Evolutionary conservation across 1,140 invertebrate species (phyloP), one percentile per base, ranked within the genome.

Genomic region (Macrocentrus cingulum): DNA sequence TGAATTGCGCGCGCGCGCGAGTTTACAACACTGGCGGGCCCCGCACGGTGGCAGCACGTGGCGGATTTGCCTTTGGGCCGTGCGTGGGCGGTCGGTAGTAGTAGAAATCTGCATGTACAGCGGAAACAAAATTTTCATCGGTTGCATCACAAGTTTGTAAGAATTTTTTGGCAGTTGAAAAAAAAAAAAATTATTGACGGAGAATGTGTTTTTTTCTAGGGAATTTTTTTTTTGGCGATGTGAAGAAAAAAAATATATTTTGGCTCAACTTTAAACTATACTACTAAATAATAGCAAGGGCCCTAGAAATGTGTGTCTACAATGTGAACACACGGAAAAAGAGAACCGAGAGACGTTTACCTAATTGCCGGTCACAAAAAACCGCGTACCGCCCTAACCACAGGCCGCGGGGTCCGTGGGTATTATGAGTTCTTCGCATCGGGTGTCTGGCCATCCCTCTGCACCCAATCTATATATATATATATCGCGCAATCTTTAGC

Each of bases 221-320:
- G 19, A 20, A n/a, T n/a, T n/a, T n/a, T n/a, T n/a, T n/a, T n/a
- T 36, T 48, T 9, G n/a, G 22, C 13, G 20, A 42, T 51, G 48
- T 36, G 56, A 58, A 37, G 50, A 37, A 39, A n/a, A n/a, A n/a
- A n/a, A n/a, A n/a, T n/a, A n/a, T 45, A 9, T 44, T 44, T 42
- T 41, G 16, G 18, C 50, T 54, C 60, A 62, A 67, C 50, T 69
- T 71, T 69, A 70, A 70, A 65, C 61, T 61, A 67, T 71, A 75
- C 75, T 76, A 75, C 75, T 78, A 78, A 79, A 73, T 79, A 79
- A 79, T 79, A 78, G 77, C 71, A 76, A n/a, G 74, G 66, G 64
- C 56, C 54, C 41, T 53, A 56, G 56, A 57, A 57, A 29, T 29
- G 56, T 70, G 69, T 71, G 70, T 73, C 75, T 75, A 78, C 74